These are phyloP conservation scores for Parnassius apollo DNA, from an alignment of 2,888 invertebrate genomes.

Conservation along the genomic window DNA sequence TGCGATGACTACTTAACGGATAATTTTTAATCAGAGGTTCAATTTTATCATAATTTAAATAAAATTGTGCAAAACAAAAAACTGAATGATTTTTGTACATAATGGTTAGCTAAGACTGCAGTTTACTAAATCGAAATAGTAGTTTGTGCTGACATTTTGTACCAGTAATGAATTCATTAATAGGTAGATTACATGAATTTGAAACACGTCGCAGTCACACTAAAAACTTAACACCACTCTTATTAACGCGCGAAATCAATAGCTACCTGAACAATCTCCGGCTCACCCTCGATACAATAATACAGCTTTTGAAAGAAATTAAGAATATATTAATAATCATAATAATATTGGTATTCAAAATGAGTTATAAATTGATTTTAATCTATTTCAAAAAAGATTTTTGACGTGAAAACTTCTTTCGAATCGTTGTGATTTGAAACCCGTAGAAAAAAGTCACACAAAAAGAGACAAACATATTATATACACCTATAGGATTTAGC, in stretches of 20 bases:
- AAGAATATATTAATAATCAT: slow-evolving; percentile 29
- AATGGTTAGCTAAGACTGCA: neutral
- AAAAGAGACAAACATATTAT: too few species aligned
- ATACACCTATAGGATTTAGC: too few species aligned
- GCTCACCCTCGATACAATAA: slow-evolving; percentile 69
- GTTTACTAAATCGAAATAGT: neutral
- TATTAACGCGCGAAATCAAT: slow-evolving; percentile 26
- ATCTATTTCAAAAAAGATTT: too few species aligned
- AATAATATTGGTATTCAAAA: too few species aligned
- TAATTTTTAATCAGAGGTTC: too few species aligned
- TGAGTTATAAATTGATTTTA: too few species aligned
- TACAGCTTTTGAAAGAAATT: slow-evolving; percentile 61
- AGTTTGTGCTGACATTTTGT: neutral
- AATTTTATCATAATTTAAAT: too few species aligned
- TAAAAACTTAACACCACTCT: slow-evolving; percentile 14
- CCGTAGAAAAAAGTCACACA: too few species aligned
- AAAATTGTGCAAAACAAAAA: too few species aligned
- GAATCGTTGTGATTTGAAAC: too few species aligned
- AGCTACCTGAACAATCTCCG: slow-evolving; percentile 69
- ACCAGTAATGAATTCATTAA: neutral
- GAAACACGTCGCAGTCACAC: neutral
- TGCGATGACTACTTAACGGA: too few species aligned
- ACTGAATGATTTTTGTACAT: neutral
- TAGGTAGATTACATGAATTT: neutral
- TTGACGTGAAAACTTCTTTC: too few species aligned